phyloP scores from a whole-genome alignment of 2,797 vertebrate species.

The Neosilurus mollespiculum region DNA sequence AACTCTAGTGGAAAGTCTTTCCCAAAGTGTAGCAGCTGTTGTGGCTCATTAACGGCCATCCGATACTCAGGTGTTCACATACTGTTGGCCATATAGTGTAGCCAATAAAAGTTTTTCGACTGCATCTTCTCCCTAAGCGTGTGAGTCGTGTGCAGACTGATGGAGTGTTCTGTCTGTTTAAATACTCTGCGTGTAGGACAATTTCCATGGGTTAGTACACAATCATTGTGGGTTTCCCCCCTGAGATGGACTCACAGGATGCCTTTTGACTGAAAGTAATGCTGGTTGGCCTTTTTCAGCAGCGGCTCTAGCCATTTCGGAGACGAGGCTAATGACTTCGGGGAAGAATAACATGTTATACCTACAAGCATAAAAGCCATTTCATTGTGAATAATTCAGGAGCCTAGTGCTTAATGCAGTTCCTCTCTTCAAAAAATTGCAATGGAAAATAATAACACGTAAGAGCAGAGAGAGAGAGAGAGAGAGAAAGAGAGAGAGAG shows the following conservation, averaged over 20 bases:
- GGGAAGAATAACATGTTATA: conserved; percentile 47
- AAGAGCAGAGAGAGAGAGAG: conserved; percentile 14
- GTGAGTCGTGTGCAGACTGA: not conserved
- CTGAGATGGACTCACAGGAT: not conserved
- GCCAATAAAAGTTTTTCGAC: not conserved
- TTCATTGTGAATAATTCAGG: conserved; percentile 60
- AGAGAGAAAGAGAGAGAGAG: not conserved
- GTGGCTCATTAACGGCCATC: not conserved
- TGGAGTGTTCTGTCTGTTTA: not conserved
- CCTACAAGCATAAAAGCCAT: conserved; percentile 33
- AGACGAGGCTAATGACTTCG: conserved; percentile 48
- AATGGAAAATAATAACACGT: conserved; percentile 48
- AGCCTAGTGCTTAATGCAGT: conserved; percentile 51
- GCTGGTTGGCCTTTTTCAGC: conserved; percentile 16
- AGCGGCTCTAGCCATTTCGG: conserved; percentile 38
- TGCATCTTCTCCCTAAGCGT: not conserved
- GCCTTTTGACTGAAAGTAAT: conserved; percentile 41
- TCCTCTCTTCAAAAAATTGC: conserved; percentile 44
- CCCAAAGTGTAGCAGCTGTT: no score
- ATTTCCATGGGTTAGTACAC: not conserved
- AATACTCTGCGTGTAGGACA: not conserved
- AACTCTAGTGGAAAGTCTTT: no score
- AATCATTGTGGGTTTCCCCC: not conserved
- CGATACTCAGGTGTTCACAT: not conserved
- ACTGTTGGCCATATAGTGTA: not conserved